These are phyloP conservation scores for Alcis repandata DNA, from an alignment of 2,888 invertebrate genomes.

Conservation along the genomic window DNA sequence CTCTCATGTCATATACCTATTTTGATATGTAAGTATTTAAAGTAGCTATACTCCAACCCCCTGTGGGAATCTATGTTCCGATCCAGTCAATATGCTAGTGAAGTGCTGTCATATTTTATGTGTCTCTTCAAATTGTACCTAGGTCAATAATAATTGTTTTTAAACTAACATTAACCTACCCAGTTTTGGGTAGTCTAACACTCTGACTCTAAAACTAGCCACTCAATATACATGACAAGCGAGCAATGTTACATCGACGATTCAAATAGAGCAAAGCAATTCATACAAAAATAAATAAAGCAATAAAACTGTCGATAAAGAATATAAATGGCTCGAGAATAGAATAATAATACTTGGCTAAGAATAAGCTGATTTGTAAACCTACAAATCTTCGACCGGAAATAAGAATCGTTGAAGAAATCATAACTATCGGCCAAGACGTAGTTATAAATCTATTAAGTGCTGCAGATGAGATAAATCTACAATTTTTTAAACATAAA, in stretches of 20 bases:
- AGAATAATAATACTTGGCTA: constrained; percentile 41
- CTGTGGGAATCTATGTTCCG: too few relatives aligned
- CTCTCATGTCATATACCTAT: constrained; percentile 3
- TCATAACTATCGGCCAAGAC: constrained; percentile 38
- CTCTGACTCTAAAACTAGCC: not conserved
- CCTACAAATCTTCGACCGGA: constrained; percentile 40
- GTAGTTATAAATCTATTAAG: constrained; percentile 37
- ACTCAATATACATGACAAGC: not conserved
- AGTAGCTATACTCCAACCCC: too few relatives aligned
- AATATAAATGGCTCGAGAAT: constrained; percentile 36
- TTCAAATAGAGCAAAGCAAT: constrained; percentile 36
- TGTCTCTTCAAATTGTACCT: too few relatives aligned
- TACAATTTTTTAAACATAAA: constrained; percentile 2
- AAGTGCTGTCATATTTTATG: too few relatives aligned
- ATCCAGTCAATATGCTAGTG: too few relatives aligned
- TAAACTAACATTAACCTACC: not conserved
- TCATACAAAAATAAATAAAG: constrained; percentile 41
- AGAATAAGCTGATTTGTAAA: constrained; percentile 39
- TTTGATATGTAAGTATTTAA: too few relatives aligned
- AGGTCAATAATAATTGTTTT: not conserved
- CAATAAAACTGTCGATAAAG: constrained; percentile 42
- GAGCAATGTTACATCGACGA: constrained; percentile 25
- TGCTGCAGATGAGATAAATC: constrained; percentile 17
- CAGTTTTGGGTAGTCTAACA: not conserved
- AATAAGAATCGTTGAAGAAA: constrained; percentile 40